phyloP scores from a whole-genome alignment of 2,113 vertebrate genomes.

The Gnathonemus echidnorhynchus region DNA sequence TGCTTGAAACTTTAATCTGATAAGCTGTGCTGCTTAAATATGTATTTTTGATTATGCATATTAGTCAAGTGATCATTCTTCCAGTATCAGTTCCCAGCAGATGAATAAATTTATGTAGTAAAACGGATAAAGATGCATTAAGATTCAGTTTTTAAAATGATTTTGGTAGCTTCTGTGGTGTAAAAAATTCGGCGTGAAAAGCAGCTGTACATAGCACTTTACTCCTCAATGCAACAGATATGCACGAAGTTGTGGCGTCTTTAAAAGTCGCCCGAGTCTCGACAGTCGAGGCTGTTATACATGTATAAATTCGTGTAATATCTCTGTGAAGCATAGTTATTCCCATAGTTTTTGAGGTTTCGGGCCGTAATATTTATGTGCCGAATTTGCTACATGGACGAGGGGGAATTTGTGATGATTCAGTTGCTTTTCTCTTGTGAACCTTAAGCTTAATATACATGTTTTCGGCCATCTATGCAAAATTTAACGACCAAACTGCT shows the following conservation, averaged over 20 bases:
- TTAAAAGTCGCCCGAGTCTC: background rate
- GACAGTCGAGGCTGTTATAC: background rate
- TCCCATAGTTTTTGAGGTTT: background rate
- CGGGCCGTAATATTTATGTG: background rate
- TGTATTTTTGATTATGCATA: slow-evolving; percentile 1
- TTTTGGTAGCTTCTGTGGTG: background rate
- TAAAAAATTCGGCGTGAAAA: background rate
- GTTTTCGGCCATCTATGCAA: background rate
- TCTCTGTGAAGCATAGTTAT: background rate
- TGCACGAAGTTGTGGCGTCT: background rate
- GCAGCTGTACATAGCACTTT: background rate
- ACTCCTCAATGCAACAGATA: background rate
- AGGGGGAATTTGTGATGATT: background rate
- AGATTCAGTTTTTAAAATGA: background rate
- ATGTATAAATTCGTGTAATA: background rate
- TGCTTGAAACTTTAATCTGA: background rate
- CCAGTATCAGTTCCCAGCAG: background rate
- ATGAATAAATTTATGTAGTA: slow-evolving; percentile 6
- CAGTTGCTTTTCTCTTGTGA: background rate
- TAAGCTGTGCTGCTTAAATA: background rate
- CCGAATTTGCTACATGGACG: background rate
- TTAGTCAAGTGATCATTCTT: background rate
- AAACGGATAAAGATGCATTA: background rate
- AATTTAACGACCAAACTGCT: background rate
- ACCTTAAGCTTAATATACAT: background rate